Evolutionary conservation across 2,113 vertebrate genomes (phyloP), one percentile per base, ranked within the genome.

Genomic region (Tenrec ecaudatus): DNA sequence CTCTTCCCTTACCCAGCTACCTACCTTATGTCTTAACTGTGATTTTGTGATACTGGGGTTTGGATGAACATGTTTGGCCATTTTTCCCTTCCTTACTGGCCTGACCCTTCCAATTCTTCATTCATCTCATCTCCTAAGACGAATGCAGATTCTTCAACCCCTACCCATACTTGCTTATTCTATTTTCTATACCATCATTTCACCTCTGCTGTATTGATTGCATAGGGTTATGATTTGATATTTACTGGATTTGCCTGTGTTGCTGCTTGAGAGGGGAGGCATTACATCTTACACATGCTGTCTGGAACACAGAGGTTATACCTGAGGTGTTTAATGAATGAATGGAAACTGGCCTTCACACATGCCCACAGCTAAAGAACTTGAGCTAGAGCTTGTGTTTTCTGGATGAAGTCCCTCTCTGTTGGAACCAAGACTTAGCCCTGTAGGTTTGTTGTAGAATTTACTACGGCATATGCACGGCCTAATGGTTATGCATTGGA

Each of bases 301-400:
- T 47, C 66, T 90, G 22, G 38, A 77, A n/a, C 60, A 3, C 47
- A 66, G 5, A 57, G 78, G 29, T 53, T 73, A 87, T 85, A 69
- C 22, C 75, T 53, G 58, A 62, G 20, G 3, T 36, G 20, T 90
- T 88, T 76, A 86, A 19, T 84, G 43, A 43, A 77, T 82, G 53
- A 88, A 62, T 76, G 36, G 82, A 68, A 83, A 78, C 12, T 23
- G 8, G 14, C 7, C 82, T 25, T 83, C 29, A 82, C 27, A 3
- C 88, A 8, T 80, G 36, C 4, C 16, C 2, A 6, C 0, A 43
- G 43, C 33, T 20, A 82, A 1, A 88, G 25, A 88, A 29, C 23
- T 90, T 57, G 40, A 94, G 14, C 16, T 89, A 60, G 38, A 89
- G 87, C 12, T 81, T 91, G 11, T 1, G 43, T 93, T 95, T 92